Base-by-base conservation (phyloP, 1,140 invertebrate genomes). In the Holcopasites calliopsidis region DNA sequence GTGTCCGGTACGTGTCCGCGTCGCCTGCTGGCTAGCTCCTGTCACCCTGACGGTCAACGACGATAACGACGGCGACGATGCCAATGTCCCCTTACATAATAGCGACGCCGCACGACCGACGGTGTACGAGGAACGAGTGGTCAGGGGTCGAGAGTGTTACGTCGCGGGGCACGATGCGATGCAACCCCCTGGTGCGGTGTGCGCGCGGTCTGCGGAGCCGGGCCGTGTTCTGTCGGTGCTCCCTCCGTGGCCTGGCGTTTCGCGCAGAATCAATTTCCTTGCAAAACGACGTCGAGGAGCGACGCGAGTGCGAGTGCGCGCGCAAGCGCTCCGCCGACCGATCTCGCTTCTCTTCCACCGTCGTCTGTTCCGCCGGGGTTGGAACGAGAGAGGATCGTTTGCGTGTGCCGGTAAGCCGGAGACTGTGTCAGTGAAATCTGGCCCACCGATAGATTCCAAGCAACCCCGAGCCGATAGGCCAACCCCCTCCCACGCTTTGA, bases 241-340 rank as follows among this genome's bases (percentile, higher is more conserved):
- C 54, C 44, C 65, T 68, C 60, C 65, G 61, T 68, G 42, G 47
- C 26, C 75, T 50, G 73, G 26, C 61, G 78, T 64, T 54, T 87
- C 88, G 88, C 89, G 88, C 89, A 90, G 88, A 90, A 90, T 90
- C 89, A 89, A 90, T 90, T 90, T 89, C 87, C 87, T 88, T 86
- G 80, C 80, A 77, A 72, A 85, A 80, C 62, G 79, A 82, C 81
- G 76, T 50, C 80, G 81, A 58, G 74, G 66, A 54, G 65, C 62
- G 70, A 23, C 79, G 76, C 70, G 58, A 68, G 61, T 82, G 80
- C 80, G 81, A 80, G 54, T 60, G 71, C 80, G 73, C 69, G 55
- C 47, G 49, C 65, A 68, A 57, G 50, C 40, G n/a, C 31, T 40
- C 55, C 78, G 70, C 65, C 62, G 70, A 60, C 65, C 58, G 31